Conservation (phyloP, 2,888 invertebrate genomes). For the Ormyrus thymus region DNA sequence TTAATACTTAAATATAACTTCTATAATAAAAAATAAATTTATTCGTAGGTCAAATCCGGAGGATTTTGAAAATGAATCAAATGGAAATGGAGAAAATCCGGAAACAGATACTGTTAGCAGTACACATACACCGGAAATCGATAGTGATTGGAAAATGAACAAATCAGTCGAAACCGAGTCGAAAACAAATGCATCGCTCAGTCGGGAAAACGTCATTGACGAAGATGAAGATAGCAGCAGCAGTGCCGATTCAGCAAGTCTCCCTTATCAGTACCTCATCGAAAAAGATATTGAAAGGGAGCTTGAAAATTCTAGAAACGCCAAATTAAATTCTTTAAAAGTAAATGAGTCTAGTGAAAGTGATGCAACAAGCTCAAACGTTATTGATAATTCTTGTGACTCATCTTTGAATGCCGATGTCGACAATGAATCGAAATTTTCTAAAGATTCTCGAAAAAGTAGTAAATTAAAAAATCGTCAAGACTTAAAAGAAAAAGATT, state of each 20-base stretch:
- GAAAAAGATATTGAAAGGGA: slow-evolving; percentile 69
- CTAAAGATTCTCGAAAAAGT: slow-evolving; percentile 34
- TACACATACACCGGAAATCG: too few relatives aligned
- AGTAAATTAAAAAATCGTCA: slow-evolving; percentile 20
- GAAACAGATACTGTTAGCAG: too few relatives aligned
- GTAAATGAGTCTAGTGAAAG: neutral
- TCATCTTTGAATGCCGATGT: slow-evolving; percentile 9
- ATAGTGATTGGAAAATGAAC: too few relatives aligned
- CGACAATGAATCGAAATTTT: slow-evolving; percentile 18
- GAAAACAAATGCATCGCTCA: neutral
- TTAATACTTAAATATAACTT: too few relatives aligned
- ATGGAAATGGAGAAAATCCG: too few relatives aligned
- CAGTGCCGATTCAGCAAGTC: slow-evolving; percentile 59
- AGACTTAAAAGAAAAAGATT: slow-evolving; percentile 37
- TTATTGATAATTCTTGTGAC: neutral
- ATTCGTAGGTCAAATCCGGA: too few relatives aligned
- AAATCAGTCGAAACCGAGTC: too few relatives aligned
- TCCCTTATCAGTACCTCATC: slow-evolving; percentile 69
- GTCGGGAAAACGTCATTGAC: neutral
- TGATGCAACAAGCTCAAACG: neutral
- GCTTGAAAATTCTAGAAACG: slow-evolving; percentile 60
- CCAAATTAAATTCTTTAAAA: slow-evolving; percentile 5
- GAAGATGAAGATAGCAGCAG: slow-evolving; percentile 54
- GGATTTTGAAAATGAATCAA: too few relatives aligned
- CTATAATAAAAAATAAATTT: too few relatives aligned